phyloP scores from a whole-genome alignment of 2,113 vertebrate species.

The Albula glossodonta region DNA sequence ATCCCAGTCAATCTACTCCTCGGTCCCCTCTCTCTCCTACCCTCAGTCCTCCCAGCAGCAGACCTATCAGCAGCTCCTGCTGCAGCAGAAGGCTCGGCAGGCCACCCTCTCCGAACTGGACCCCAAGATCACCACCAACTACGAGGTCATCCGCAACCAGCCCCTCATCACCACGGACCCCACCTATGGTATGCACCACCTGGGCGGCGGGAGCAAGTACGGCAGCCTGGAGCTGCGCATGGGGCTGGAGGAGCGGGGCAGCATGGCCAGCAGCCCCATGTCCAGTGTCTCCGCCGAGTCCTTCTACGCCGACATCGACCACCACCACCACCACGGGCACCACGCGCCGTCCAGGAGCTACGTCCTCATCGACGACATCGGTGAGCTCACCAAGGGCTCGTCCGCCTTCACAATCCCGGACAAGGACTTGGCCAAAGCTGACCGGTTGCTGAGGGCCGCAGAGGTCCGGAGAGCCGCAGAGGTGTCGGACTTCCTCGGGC shows the following conservation, averaged over 20 bases:
- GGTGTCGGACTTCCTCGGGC: slow-evolving; percentile 87
- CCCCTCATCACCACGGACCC: slow-evolving; percentile 81
- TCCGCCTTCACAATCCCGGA: slow-evolving; percentile 89
- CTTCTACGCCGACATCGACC: slow-evolving; percentile 92
- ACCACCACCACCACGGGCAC: slow-evolving; percentile 68
- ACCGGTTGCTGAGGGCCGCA: slow-evolving; percentile 83
- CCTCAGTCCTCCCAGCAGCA: slow-evolving; percentile 85
- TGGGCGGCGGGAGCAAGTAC: slow-evolving; percentile 82
- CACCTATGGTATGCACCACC: slow-evolving; percentile 78
- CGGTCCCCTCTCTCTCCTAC: slow-evolving; percentile 90
- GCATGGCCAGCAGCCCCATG: slow-evolving; percentile 88
- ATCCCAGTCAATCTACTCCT: slow-evolving; percentile 87
- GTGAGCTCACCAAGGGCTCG: slow-evolving; percentile 88
- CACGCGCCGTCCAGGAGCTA: slow-evolving; percentile 72
- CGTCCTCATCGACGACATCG: slow-evolving; percentile 90
- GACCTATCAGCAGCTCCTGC: slow-evolving; percentile 79
- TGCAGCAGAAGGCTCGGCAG: slow-evolving; percentile 90
- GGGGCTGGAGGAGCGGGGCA: slow-evolving; percentile 85
- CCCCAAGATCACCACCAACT: slow-evolving; percentile 85
- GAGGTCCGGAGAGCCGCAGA: slow-evolving; percentile 79
- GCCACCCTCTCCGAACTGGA: slow-evolving; percentile 86
- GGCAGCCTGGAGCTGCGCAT: slow-evolving; percentile 88
- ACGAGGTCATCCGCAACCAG: slow-evolving; percentile 90
- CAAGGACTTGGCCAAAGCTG: slow-evolving; percentile 91
- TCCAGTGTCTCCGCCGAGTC: slow-evolving; percentile 91